Percentiles rank a stretch among this genome's conserved stretches.
Evolutionary conservation across 2,113 vertebrate genomes (phyloP).

Genomic region (Ptyas mucosa): DNA sequence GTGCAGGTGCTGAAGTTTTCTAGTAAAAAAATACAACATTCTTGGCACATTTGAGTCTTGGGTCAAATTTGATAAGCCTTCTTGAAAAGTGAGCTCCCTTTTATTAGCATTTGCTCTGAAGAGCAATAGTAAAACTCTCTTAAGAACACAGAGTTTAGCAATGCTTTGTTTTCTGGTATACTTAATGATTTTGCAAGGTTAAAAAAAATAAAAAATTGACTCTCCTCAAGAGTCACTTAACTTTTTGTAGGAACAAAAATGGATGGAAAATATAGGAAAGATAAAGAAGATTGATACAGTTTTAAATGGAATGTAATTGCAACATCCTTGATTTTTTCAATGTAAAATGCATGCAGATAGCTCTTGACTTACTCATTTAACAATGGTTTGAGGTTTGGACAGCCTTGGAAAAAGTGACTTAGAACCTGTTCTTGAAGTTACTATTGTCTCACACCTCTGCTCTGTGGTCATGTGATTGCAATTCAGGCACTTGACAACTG

Average conservation of each 20-base stretch:
- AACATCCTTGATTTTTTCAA: background rate
- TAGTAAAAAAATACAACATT: background rate
- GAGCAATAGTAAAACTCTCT: background rate
- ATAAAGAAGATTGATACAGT: background rate
- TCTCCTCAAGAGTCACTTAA: background rate
- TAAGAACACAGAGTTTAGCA: background rate
- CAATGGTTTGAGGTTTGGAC: background rate
- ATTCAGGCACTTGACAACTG: too few relatives aligned
- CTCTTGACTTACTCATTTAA: background rate
- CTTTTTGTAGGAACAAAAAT: background rate
- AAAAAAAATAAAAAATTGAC: background rate
- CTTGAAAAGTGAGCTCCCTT: background rate
- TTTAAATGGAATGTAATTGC: background rate
- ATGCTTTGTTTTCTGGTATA: background rate
- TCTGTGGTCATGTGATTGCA: background rate
- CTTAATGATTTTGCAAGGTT: constrained; percentile 18
- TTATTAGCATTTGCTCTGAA: constrained; percentile 15
- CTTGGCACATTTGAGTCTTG: background rate
- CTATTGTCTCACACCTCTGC: background rate
- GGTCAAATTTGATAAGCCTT: background rate
- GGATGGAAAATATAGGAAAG: constrained; percentile 2
- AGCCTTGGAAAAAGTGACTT: background rate
- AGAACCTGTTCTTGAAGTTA: background rate
- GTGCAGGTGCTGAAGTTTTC: background rate
- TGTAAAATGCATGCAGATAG: background rate